phyloP scores from a whole-genome alignment of 2,113 vertebrate genomes.

The Barbus barbus region DNA sequence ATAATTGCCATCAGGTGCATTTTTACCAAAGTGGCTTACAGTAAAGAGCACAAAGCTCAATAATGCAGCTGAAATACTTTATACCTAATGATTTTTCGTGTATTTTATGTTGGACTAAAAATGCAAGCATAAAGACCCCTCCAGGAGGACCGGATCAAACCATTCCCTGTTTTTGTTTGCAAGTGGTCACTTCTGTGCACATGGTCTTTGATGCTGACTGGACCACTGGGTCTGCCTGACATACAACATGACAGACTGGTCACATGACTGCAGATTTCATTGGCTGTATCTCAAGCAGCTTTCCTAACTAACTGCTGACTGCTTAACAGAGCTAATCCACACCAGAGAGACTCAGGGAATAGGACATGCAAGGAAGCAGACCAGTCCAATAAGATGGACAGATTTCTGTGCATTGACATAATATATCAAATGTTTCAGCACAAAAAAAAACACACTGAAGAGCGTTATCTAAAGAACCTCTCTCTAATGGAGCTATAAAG shows the following conservation, averaged over 20 bases:
- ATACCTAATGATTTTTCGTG: background rate
- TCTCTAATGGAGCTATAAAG: too few species aligned
- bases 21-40: too few species aligned
- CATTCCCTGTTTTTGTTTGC: background rate
- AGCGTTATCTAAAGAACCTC: background rate
- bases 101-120: background rate
- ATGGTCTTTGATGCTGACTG: background rate
- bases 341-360: background rate
- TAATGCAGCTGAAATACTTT: too few species aligned
- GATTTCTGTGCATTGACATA: background rate
- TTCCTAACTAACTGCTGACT: conserved; percentile 65
- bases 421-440: background rate
- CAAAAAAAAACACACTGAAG: background rate
- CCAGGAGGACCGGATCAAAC: background rate
- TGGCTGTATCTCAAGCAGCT: conserved; percentile 62
- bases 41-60: background rate
- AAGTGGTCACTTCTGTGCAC: background rate
- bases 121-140: background rate
- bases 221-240: background rate
- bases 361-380: background rate
- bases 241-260: conserved; percentile 45
- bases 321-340: conserved; percentile 74
- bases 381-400: background rate
- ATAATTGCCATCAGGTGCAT: too few species aligned
- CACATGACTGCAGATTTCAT: conserved; percentile 60